A percentile compares a stretch with the other conserved stretches of the same genome.
Conservation (phyloP, 2,888 invertebrate genomes). For the Lycocerus yunnanus region DNA sequence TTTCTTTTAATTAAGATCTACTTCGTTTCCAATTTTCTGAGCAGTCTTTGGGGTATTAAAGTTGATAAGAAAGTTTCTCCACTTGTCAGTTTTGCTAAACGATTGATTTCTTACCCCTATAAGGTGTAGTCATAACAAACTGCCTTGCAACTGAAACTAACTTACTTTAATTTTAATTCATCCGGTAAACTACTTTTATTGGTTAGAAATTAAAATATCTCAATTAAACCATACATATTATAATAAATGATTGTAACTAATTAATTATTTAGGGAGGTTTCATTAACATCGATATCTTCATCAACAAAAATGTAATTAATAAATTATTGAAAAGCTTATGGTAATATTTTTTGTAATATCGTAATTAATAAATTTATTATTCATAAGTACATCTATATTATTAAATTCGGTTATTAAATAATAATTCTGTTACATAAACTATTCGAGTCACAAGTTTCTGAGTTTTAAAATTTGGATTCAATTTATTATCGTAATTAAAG, state of each 20-base stretch:
- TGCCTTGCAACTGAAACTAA: not conserved
- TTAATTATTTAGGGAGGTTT: not conserved
- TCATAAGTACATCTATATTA: not conserved
- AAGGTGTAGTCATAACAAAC: not conserved
- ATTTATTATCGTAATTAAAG: not conserved
- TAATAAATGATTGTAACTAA: not conserved
- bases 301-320: not conserved
- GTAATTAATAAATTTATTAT: not conserved
- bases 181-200: not conserved
- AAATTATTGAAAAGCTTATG: not conserved
- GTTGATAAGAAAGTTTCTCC: constrained; percentile 4
- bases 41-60: not conserved
- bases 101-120: not conserved
- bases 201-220: not conserved
- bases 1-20: constrained; percentile 2
- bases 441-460: not conserved
- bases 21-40: constrained; percentile 1
- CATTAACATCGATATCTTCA: not conserved
- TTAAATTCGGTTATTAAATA: not conserved
- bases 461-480: not conserved
- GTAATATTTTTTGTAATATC: not conserved
- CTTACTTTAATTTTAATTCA: not conserved
- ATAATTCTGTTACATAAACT: not conserved
- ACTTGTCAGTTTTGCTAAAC: not conserved
- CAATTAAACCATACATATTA: too few species aligned